phyloP scores from a whole-genome alignment of 2,888 invertebrate genomes.

The Epinotia brunnichana region DNA sequence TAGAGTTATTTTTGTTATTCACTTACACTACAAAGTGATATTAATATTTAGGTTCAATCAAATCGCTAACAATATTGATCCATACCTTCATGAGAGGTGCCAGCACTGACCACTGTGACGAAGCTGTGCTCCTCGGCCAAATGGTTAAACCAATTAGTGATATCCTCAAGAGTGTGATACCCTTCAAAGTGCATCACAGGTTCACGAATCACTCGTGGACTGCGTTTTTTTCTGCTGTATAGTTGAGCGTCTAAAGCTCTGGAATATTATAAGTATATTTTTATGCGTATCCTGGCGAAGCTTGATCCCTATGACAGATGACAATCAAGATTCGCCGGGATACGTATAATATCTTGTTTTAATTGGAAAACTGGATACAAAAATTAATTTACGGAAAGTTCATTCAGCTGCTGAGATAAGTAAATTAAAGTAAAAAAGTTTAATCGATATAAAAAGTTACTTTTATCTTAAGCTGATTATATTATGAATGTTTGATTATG shows the following conservation, averaged over 20 bases:
- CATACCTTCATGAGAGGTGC: conserved; percentile 72
- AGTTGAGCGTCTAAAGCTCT: conserved; percentile 72
- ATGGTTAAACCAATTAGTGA: conserved; percentile 81
- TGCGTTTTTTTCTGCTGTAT: conserved; percentile 63
- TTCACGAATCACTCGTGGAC: conserved; percentile 45
- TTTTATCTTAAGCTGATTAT: too few species aligned
- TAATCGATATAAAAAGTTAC: neutral
- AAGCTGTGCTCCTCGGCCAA: conserved; percentile 60
- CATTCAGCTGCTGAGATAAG: too few species aligned
- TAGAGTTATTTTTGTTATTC: too few species aligned
- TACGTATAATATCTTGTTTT: neutral
- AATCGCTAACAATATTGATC: neutral
- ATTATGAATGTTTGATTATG: too few species aligned
- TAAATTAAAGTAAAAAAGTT: neutral
- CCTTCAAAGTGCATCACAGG: conserved; percentile 66
- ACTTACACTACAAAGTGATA: too few species aligned
- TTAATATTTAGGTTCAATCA: too few species aligned
- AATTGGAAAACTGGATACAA: neutral
- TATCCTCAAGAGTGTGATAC: conserved; percentile 74
- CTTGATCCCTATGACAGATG: too few species aligned
- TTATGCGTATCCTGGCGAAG: too few species aligned
- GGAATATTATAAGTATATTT: conserved; percentile 49
- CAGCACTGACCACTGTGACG: conserved; percentile 75
- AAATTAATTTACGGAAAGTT: neutral
- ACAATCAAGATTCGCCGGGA: too few species aligned